Evolutionary conservation across 2,888 invertebrate genomes (phyloP).

Genomic region (Chelonus formosanus): DNA sequence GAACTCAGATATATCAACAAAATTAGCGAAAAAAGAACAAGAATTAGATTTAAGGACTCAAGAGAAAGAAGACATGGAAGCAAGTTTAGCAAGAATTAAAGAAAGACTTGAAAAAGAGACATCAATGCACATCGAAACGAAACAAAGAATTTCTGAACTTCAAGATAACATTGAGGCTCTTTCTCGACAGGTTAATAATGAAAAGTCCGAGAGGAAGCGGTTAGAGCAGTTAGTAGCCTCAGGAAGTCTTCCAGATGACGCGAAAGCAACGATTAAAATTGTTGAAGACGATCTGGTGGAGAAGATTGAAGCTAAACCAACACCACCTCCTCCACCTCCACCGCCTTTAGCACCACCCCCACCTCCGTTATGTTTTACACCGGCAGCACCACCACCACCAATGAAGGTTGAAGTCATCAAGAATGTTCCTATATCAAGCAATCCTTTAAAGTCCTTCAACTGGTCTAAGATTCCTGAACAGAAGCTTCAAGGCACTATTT

Average conservation of each 20-base stretch:
- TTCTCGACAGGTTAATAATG: constrained; percentile 73
- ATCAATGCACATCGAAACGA: constrained; percentile 85
- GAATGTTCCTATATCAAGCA: constrained; percentile 91
- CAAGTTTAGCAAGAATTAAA: constrained; percentile 81
- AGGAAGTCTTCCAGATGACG: constrained; percentile 93
- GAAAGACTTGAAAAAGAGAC: constrained; percentile 90
- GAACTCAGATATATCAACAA: constrained; percentile 85
- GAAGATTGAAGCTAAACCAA: constrained; percentile 58
- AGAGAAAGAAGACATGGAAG: constrained; percentile 92
- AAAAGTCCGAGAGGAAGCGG: constrained; percentile 82
- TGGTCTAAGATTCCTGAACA: constrained; percentile 95
- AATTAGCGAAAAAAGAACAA: constrained; percentile 90
- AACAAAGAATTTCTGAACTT: constrained; percentile 76
- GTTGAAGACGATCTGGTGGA: constrained; percentile 61
- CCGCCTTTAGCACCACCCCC: constrained; percentile 71
- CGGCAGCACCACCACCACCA: constrained; percentile 70
- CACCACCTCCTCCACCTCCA: constrained; percentile 70
- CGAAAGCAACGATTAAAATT: constrained; percentile 73
- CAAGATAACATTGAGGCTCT: constrained; percentile 68
- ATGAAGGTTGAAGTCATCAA: constrained; percentile 68
- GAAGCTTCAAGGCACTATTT: constrained; percentile 91
- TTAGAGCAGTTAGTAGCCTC: constrained; percentile 87
- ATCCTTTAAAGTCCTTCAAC: constrained; percentile 95
- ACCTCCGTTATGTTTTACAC: constrained; percentile 69
- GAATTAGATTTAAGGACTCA: constrained; percentile 89